phyloP scores from a whole-genome alignment of 1,140 invertebrate species.

The Drosophila bipectinata region DNA sequence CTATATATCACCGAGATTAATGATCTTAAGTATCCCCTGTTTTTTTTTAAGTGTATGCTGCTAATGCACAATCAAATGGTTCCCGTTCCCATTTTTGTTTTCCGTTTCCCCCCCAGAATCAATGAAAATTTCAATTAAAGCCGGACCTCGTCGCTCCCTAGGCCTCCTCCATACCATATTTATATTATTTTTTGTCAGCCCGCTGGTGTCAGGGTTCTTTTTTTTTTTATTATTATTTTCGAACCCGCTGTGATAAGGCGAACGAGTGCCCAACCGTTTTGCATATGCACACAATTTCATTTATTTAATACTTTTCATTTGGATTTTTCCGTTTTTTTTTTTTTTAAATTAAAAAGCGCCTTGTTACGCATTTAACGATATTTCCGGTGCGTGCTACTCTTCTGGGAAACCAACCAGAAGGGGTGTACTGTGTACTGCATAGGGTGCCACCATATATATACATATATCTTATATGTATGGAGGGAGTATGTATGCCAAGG shows the following conservation, averaged over 20 bases:
- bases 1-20: no score
- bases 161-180: neutral
- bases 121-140: slow-evolving; percentile 44
- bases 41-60: neutral
- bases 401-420: slow-evolving; percentile 21
- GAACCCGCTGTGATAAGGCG: slow-evolving; percentile 47
- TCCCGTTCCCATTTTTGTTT: slow-evolving; percentile 9
- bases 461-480: neutral
- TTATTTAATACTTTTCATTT: slow-evolving; percentile 66
- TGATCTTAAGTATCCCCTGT: neutral
- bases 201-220: neutral
- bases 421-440: neutral
- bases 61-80: slow-evolving; percentile 28
- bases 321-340: no score
- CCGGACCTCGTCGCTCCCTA: slow-evolving; percentile 8
- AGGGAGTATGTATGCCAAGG: slow-evolving; percentile 4
- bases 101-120: slow-evolving; percentile 26
- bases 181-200: slow-evolving; percentile 9
- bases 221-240: no score
- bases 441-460: neutral
- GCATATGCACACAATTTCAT: slow-evolving; percentile 73
- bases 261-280: slow-evolving; percentile 56
- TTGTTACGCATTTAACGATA: slow-evolving; percentile 76
- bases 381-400: slow-evolving; percentile 62
- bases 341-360: slow-evolving; percentile 77